Evolutionary conservation across 2,797 vertebrate species (phyloP).

Genomic region (Sitta carolinensis): DNA sequence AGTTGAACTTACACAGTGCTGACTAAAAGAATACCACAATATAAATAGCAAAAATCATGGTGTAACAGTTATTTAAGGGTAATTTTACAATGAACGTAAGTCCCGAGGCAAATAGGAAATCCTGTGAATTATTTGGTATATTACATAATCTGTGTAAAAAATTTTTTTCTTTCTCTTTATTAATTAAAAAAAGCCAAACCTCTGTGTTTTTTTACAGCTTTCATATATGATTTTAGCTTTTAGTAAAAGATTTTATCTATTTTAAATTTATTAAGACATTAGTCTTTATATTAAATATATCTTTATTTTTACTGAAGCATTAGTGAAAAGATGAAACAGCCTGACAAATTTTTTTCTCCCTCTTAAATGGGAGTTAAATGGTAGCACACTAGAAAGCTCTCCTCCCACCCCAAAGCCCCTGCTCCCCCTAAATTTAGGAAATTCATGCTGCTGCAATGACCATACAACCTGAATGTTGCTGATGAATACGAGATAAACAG

Average conservation of each 20-base stretch:
- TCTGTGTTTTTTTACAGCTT: neutral
- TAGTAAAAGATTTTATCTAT: neutral
- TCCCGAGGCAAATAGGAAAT: neutral
- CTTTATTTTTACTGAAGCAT: neutral
- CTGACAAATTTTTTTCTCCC: neutral
- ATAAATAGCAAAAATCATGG: neutral
- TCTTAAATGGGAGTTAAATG: neutral
- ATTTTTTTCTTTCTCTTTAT: neutral
- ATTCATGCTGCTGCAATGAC: neutral
- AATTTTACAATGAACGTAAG: neutral
- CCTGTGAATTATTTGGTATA: neutral
- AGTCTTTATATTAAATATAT: neutral
- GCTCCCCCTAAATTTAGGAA: neutral
- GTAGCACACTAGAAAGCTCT: neutral
- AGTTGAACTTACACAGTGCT: neutral
- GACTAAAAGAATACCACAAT: neutral
- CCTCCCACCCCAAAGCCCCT: rapidly evolving
- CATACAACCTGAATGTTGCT: neutral
- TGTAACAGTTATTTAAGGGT: neutral
- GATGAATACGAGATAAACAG: neutral
- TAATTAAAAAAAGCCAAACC: neutral
- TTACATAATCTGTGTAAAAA: neutral
- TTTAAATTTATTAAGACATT: neutral
- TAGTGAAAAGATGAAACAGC: neutral
- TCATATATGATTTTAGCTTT: neutral